Evolutionary conservation across 2,113 vertebrate genomes (phyloP), one percentile per base, ranked within the genome.

Genomic region (Plotosus lineatus): DNA sequence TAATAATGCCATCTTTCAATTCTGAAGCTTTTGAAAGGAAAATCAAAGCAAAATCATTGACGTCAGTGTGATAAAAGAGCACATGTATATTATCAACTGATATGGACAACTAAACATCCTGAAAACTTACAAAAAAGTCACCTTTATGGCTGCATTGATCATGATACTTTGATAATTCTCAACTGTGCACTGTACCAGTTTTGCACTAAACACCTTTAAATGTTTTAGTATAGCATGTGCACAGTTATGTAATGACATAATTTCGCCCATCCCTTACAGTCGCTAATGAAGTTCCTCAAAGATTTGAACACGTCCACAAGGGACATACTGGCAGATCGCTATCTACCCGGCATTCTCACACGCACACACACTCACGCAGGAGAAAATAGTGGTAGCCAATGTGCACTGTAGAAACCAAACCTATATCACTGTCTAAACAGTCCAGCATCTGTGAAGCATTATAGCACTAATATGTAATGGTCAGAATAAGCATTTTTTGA

Each of bases 391-490:
- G 55, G 46, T 77, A 81, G 58, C 60, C 53, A 82, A 23, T 12
- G 46, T 31, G 36, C 11, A 61, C n/a, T 55, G 51, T 11, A 7
- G 28, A 11, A 60, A 31, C 55, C 50, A 73, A 69, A 80, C 58
- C 72, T 79, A 65, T 65, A 50, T 74, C 48, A 31, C n/a, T 56
- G 61, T 66, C 50, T 66, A 81, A 80, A 81, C 81, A 73, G 60
- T 50, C 61, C 75, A 65, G 80, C 89, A 88, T 89, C 87, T 89
- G 88, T 51, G 73, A 50, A 11, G 28, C 17, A 44, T 89, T 88
- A 88, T 60, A 6, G 68, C 55, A 26, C 46, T 50, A 78, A 68
- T 77, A 82, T 82, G 48, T 38, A 36, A 36, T 69, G 81, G 77
- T 79, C 44, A 84, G 63, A 84, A 83, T 66, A 83, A 84, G 68